Evolutionary conservation across 1,140 invertebrate genomes (phyloP).

Genomic region (Bombus fervidus): DNA sequence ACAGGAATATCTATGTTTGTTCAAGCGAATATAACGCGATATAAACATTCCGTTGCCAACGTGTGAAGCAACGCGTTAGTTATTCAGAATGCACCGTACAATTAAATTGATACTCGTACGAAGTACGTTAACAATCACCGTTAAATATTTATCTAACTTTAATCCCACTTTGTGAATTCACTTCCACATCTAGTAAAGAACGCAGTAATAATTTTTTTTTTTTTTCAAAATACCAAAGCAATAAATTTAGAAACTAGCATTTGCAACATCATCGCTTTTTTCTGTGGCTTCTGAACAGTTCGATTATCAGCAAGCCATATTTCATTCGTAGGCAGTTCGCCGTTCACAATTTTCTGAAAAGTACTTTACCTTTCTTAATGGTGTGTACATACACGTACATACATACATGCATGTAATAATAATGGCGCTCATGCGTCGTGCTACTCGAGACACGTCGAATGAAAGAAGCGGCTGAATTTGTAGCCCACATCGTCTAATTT

Average conservation of each 20-base stretch:
- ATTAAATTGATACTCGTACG: not conserved
- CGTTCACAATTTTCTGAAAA: no score
- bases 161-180: not conserved
- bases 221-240: not conserved
- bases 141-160: not conserved
- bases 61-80: not conserved
- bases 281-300: no score
- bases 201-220: not conserved
- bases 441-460: no score
- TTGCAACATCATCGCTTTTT: no score
- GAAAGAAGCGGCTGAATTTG: no score
- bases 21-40: not conserved
- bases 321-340: no score
- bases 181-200: not conserved
- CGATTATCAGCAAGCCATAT: no score
- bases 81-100: not conserved
- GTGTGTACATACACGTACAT: no score
- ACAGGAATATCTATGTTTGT: not conserved
- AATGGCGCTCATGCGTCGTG: no score
- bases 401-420: not conserved
- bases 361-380: no score
- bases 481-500: not conserved
- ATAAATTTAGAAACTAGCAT: not conserved
- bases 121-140: not conserved
- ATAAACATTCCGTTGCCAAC: not conserved